Evolutionary conservation across 2,888 invertebrate genomes (phyloP).

Genomic region (Emmelina monodactyla): DNA sequence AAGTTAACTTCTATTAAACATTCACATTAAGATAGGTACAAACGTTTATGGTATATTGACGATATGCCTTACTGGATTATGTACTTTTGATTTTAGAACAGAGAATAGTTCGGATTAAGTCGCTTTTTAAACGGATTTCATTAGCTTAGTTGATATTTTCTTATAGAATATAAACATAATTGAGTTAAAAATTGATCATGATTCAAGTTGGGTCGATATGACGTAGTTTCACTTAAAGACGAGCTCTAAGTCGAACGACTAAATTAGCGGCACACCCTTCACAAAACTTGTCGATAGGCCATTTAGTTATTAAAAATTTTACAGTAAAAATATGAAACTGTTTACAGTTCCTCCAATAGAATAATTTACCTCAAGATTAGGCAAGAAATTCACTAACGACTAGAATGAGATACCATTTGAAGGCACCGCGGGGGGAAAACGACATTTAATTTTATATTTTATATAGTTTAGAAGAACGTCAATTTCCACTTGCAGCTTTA

Average conservation of each 20-base stretch:
- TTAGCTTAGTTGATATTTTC: too few species aligned
- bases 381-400: slow-evolving; percentile 54
- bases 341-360: slow-evolving; percentile 49
- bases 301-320: slow-evolving; percentile 57
- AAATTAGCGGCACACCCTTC: slow-evolving; percentile 50
- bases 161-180: too few species aligned
- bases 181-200: too few species aligned
- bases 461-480: too few species aligned
- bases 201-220: slow-evolving; percentile 27
- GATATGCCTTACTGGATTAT: background rate
- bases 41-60: slow-evolving; percentile 21
- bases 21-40: slow-evolving; percentile 39
- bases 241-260: slow-evolving; percentile 33
- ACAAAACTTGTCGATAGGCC: slow-evolving; percentile 50
- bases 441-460: background rate
- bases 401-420: slow-evolving; percentile 31
- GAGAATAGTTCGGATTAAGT: too few species aligned
- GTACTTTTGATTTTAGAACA: too few species aligned
- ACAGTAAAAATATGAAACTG: slow-evolving; percentile 56
- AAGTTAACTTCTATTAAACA: slow-evolving; percentile 33
- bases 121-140: too few species aligned
- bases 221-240: slow-evolving; percentile 15
- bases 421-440: slow-evolving; percentile 12
- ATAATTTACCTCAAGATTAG: slow-evolving; percentile 51
- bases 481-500: too few species aligned